A percentile compares a stretch with the other conserved stretches of the same genome.
phyloP scores from a whole-genome alignment of 2,797 vertebrate genomes.

The Eutrigla gurnardus region DNA sequence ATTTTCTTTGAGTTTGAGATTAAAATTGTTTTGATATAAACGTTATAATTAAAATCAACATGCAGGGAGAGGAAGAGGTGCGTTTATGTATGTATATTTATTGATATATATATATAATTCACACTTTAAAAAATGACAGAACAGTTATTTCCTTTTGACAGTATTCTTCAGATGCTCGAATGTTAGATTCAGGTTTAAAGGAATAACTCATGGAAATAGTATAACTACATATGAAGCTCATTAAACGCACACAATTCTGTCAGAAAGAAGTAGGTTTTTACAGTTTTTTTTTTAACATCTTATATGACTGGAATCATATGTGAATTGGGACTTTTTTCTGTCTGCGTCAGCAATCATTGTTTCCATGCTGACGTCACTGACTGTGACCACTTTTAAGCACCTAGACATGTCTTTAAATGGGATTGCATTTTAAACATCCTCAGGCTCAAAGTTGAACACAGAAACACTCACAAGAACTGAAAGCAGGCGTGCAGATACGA shows the following conservation, averaged over 20 bases:
- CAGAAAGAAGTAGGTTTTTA: not conserved
- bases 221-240: not conserved
- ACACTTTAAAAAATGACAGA: not conserved
- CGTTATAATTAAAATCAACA: not conserved
- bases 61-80: not conserved
- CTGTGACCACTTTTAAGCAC: conserved; percentile 36
- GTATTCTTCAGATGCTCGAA: not conserved
- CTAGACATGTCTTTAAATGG: conserved; percentile 26
- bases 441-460: conserved; percentile 8
- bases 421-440: conserved; percentile 45
- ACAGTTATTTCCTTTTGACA: not conserved
- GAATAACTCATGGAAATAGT: not conserved
- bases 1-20: not conserved
- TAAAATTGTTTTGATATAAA: not conserved
- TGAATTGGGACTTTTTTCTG: not conserved
- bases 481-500: conserved; percentile 11
- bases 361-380: conserved; percentile 47
- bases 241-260: not conserved
- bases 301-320: not conserved
- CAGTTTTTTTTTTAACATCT: too few species aligned
- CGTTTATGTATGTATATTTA: too few species aligned
- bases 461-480: not conserved
- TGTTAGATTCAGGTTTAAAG: not conserved
- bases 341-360: conserved; percentile 48
- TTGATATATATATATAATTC: not conserved